phyloP scores from a whole-genome alignment of 2,888 invertebrate species.

The Caenorhabditis sp. region DNA sequence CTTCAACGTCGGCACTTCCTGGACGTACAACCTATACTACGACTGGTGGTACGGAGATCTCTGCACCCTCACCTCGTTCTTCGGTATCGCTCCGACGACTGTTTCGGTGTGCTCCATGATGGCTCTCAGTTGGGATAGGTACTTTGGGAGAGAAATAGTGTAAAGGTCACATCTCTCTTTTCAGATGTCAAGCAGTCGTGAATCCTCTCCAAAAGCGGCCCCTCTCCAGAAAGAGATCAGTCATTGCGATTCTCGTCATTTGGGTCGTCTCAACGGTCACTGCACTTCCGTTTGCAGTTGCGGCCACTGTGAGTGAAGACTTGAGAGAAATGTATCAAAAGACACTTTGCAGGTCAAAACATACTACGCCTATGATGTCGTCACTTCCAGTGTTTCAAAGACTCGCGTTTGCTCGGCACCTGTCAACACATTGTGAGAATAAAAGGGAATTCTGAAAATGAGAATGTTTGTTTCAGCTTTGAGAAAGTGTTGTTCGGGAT shows the following conservation, averaged over 20 bases:
- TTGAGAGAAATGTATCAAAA: not conserved
- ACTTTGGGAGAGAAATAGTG: not conserved
- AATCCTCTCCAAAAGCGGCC: slow-evolving; percentile 77
- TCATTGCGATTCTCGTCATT: slow-evolving; percentile 72
- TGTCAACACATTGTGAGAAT: slow-evolving; percentile 52
- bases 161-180: slow-evolving; percentile 1
- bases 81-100: slow-evolving; percentile 79
- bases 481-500: slow-evolving; percentile 76
- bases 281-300: slow-evolving; percentile 73
- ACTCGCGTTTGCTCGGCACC: slow-evolving; percentile 61
- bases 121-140: slow-evolving; percentile 77
- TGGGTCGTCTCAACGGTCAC: slow-evolving; percentile 77
- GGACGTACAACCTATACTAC: slow-evolving; percentile 79
- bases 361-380: slow-evolving; percentile 49
- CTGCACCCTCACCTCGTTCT: slow-evolving; percentile 78
- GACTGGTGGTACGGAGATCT: slow-evolving; percentile 79
- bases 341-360: slow-evolving; percentile 44
- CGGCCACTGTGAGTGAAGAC: slow-evolving; percentile 63
- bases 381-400: slow-evolving; percentile 45
- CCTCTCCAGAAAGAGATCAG: slow-evolving; percentile 69
- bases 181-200: slow-evolving; percentile 76
- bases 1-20: slow-evolving; percentile 79
- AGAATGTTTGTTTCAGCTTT: slow-evolving; percentile 68
- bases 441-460: not conserved
- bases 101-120: slow-evolving; percentile 79